Percentiles rank a stretch among this genome's conserved stretches.
These are phyloP conservation scores for Clarias gariepinus DNA, from an alignment of 2,113 vertebrate genomes.

Conservation along the genomic window DNA sequence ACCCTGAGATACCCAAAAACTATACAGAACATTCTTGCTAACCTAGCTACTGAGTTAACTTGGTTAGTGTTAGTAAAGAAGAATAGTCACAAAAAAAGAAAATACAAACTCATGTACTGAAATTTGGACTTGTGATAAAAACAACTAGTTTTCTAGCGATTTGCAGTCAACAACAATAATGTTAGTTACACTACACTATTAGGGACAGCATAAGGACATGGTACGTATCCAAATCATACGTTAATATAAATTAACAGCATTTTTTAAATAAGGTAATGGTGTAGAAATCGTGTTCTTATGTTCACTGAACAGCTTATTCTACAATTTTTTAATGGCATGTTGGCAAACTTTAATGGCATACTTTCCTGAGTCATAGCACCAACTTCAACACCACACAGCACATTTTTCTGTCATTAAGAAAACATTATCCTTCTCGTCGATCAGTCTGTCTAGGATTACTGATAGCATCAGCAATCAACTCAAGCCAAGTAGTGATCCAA, in stretches of 20 bases:
- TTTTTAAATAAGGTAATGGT: neutral
- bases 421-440: neutral
- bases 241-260: neutral
- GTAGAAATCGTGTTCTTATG: neutral
- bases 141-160: no score
- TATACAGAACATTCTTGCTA: neutral
- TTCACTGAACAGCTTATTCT: neutral
- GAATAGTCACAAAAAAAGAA: neutral
- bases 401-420: neutral
- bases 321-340: no score
- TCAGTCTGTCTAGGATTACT: neutral
- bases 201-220: neutral
- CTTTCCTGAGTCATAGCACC: neutral
- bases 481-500: neutral
- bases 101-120: neutral
- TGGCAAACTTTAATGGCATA: no score
- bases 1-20: neutral
- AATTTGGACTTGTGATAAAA: neutral
- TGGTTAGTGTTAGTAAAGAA: neutral
- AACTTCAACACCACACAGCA: neutral
- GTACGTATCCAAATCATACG: neutral
- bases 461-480: conserved; percentile 20
- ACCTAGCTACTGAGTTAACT: neutral
- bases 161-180: neutral
- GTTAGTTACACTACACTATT: neutral